Evolutionary conservation across 2,113 vertebrate genomes (phyloP).

Genomic region (Petroica traversi): DNA sequence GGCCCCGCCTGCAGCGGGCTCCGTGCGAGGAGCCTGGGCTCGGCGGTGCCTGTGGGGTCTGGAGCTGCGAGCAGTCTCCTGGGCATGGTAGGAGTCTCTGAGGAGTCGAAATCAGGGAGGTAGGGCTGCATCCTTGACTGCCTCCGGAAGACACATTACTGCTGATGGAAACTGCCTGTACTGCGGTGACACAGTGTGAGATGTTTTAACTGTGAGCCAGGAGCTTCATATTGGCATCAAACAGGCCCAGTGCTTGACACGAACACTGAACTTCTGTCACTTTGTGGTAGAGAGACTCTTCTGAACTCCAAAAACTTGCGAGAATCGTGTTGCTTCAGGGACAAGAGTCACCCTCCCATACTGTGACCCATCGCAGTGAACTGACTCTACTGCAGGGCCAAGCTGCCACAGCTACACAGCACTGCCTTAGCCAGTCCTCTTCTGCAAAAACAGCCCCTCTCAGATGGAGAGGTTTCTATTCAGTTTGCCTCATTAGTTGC

Average conservation of each 20-base stretch:
- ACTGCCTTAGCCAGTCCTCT: background rate
- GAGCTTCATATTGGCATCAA: background rate
- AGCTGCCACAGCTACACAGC: conserved; percentile 17
- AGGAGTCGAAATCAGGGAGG: background rate
- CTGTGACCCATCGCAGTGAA: conserved; percentile 82
- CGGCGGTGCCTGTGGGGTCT: rapidly evolving
- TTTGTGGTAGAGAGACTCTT: background rate
- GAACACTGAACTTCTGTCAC: background rate
- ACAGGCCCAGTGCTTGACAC: background rate
- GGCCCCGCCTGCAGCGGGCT: no score
- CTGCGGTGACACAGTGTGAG: background rate
- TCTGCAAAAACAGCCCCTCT: background rate
- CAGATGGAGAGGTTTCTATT: background rate
- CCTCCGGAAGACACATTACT: background rate
- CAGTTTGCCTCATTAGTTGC: background rate
- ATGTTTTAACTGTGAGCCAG: background rate
- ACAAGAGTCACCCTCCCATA: conserved; percentile 72
- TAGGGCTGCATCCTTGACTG: background rate
- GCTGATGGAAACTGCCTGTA: background rate
- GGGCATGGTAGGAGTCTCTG: background rate
- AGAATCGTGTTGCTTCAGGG: background rate
- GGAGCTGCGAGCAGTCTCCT: background rate
- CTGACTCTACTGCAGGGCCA: conserved; percentile 75
- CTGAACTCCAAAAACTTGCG: background rate
- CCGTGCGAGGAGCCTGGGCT: rapidly evolving